Evolutionary conservation across 2,797 vertebrate genomes (phyloP), one percentile per base, ranked within the genome.

Genomic region (Huso huso): DNA sequence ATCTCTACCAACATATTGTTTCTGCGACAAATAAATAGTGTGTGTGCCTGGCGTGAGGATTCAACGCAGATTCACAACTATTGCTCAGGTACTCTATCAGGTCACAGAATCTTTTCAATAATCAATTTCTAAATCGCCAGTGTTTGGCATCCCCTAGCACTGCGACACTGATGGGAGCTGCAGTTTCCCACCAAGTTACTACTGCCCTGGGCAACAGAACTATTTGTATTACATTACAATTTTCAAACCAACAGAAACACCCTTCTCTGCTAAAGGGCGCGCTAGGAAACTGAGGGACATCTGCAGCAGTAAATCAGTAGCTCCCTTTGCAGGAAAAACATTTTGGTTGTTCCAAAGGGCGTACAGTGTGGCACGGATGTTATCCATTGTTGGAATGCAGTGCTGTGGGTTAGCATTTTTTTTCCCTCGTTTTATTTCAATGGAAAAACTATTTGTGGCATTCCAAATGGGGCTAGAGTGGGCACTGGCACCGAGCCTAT

Each of bases 401-500:
- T 15, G 61, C 64, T 62, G 70, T 65, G 66, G 59, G 63, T 57
- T 2, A 52, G 62, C 53, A 50, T 53, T 13, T 49, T 66, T 52
- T 64, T 62, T 15, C 60, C 51, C 66, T 68, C 7, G 7, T 64
- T 65, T 71, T 9, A 53, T 62, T 66, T 71, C 50, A 52, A 65
- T 12, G 51, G 57, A 60, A 65, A 68, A 64, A 48, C 66, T 65
- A 65, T 71, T 49, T 58, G 50, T 65, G 61, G 48, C 65, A 71
- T 71, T 71, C 66, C 66, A 64, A 71, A 49, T 49, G 37, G 37
- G 71, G 67, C 50, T 64, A 12, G 53, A 62, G 70, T 64, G 68
- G 68, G 57, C 63, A 70, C 64, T 52, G 68, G 64, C 66, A 70
- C 70, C 50, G 69, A 73, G 72, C 71, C 68, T 8, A 62, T 75